phyloP scores from a whole-genome alignment of 2,888 invertebrate species.

The Terebella lapidaria region DNA sequence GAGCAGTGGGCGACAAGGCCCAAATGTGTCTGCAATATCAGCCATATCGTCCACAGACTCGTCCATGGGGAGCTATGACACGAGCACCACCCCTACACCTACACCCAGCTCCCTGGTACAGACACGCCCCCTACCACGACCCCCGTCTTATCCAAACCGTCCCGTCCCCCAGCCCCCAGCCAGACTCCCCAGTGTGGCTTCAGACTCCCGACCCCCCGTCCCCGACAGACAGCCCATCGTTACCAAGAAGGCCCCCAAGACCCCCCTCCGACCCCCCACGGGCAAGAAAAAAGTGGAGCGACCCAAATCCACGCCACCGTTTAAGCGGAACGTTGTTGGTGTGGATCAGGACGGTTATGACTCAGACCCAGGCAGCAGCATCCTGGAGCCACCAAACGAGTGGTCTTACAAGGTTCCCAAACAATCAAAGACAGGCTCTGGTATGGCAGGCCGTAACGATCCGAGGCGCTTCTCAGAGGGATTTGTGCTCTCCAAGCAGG shows the following conservation, averaged over 20 bases:
- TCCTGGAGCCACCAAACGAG: not conserved
- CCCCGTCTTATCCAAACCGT: not conserved
- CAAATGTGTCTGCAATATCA: not conserved
- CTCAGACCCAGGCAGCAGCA: slow-evolving; percentile 7
- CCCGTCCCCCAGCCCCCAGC: not conserved
- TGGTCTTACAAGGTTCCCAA: not conserved
- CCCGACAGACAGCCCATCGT: slow-evolving; percentile 12
- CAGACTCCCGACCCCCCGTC: too few relatives aligned
- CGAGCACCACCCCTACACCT: not conserved
- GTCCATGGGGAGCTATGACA: not conserved
- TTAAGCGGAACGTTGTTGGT: not conserved
- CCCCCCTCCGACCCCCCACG: not conserved
- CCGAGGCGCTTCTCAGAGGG: not conserved
- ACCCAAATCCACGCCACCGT: slow-evolving; percentile 19
- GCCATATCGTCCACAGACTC: not conserved
- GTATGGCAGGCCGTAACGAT: not conserved
- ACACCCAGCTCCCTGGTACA: not conserved
- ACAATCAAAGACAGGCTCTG: not conserved
- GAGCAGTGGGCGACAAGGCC: not conserved
- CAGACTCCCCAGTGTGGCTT: too few relatives aligned
- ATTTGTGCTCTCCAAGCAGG: not conserved
- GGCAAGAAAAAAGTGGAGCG: not conserved
- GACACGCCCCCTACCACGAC: not conserved
- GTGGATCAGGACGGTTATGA: slow-evolving; percentile 13
- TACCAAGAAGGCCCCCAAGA: slow-evolving; percentile 4